Base-by-base conservation (phyloP, 1,140 invertebrate species). In the Teleopsis dalmanni region DNA sequence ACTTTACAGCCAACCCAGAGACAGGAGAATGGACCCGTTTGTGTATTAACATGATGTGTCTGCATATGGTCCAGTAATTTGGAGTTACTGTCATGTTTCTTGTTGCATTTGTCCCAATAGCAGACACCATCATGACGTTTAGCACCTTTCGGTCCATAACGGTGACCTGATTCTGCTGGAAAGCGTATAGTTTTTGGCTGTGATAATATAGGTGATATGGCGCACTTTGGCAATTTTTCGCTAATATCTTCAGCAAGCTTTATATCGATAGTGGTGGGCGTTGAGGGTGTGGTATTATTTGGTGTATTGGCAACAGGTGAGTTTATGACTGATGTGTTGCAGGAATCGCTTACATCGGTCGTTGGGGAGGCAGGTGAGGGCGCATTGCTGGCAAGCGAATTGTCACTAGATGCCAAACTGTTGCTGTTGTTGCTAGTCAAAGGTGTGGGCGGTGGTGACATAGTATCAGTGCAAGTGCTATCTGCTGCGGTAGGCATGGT, bases 1-100 rank as follows among this genome's bases (percentile, higher is more conserved):
- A 97, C 93, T 72, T 95, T 95, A 75, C 93, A 96, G 6, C 87
- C 87, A 54, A 83, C 78, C 92, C 92, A 97, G 16, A 91, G 78
- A 66, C 92, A 97, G 8, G 90, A 82, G 67, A 88, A 94, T 53
- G 85, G 87, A 1, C 82, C 82, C 22, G 81, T 82, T 75, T 94
- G 91, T 23, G 83, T 78, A 66, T 88, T 86, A 54, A 94, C 90
- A 73, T 95, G 91, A 52, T 80, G 79, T 38, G 88, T 85, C 78
- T 91, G 88, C 62, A 95, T 80, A 73, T 95, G 91, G 72, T 94
- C 91, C 56, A 94, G 74, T 50, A 95, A 82, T 62, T 83, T 82
- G 16, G 82, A 78, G 64, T 81, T 84, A 48, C 84, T 82, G 40
- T 88, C 86, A 53, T 88, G 84, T 59, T 79, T 80, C 55, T 77